Evolutionary conservation across 1,140 invertebrate genomes (phyloP), one percentile per base, ranked within the genome.

Genomic region (Tetramorium simillimum): DNA sequence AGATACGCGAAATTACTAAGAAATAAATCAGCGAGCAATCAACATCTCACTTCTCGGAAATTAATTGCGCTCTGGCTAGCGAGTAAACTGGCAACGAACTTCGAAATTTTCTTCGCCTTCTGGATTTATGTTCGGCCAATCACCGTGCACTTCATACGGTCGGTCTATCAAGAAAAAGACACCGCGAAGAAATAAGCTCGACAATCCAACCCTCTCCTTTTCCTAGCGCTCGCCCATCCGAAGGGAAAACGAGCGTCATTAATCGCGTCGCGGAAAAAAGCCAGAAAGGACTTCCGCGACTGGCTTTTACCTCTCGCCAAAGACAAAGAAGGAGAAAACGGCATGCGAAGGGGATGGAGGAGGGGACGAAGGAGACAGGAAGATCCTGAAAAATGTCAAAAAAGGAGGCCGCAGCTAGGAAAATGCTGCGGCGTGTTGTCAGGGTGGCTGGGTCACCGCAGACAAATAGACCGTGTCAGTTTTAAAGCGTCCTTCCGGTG

Each of bases 181-280:
- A 60, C 75, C n/a, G 37, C 67, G 53, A 73, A 80, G 87, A 86
- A 81, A 89, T 88, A 88, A 80, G 69, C 82, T 49, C 65, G 60
- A 40, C 28, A 37, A 67, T 85, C 37, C 73, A 60, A 82, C 63
- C 21, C 53, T 82, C 85, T 63, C 63, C 85, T 70, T 67, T 60
- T 60, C 76, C 51, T 53, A 37, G 51, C 33, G 43, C 18, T 62
- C 63, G 21, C 37, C 84, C 33, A 75, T 81, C 73, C 67, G 21
- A 60, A 70, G 67, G 58, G 86, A 82, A 90, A 90, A 88, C 76
- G 89, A 90, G 89, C 58, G 21, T 88, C 89, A 88, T 90, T 90
- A 90, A 90, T 90, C 85, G 84, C 65, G 16, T 18, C 14, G 7
- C 40, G 51, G 72, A 72, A 70, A 63, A 85, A 77, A 37, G 37